These are phyloP conservation scores for Clarias magur DNA, from an alignment of 2,113 vertebrate species.

Conservation along the genomic window DNA sequence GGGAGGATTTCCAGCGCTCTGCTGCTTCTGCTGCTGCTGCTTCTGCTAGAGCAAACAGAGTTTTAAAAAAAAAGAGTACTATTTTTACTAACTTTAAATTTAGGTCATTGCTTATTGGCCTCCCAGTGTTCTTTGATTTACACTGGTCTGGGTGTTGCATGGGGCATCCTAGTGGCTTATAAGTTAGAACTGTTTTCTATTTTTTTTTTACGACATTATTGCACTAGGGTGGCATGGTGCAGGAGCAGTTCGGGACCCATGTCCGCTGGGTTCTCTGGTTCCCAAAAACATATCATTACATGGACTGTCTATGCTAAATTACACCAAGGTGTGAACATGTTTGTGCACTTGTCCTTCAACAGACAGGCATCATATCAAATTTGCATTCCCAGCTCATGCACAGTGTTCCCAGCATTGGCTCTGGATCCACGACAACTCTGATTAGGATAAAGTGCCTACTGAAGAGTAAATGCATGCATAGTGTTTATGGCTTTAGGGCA, in stretches of 20 bases:
- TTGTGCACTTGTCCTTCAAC: neutral
- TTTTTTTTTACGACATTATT: neutral
- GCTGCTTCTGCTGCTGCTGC: constrained; percentile 49
- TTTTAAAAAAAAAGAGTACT: neutral
- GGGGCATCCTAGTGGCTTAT: neutral
- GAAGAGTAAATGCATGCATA: neutral
- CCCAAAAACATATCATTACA: neutral
- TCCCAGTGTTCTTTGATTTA: neutral
- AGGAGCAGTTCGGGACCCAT: neutral
- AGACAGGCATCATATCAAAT: neutral
- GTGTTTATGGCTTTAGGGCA: neutral
- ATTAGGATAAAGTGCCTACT: neutral
- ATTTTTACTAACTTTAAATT: neutral
- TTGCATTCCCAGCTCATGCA: neutral
- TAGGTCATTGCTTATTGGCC: neutral
- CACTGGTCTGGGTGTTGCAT: neutral
- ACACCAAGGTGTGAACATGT: neutral
- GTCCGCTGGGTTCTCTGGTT: neutral
- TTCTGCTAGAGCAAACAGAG: constrained; percentile 16
- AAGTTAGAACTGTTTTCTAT: neutral
- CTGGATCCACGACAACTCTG: neutral
- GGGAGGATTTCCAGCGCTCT: constrained; percentile 69
- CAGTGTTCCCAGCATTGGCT: neutral
- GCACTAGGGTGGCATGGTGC: neutral
- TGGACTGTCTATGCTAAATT: neutral